Conservation (phyloP, 2,888 invertebrate species). For the Dendrolimus pini region DNA sequence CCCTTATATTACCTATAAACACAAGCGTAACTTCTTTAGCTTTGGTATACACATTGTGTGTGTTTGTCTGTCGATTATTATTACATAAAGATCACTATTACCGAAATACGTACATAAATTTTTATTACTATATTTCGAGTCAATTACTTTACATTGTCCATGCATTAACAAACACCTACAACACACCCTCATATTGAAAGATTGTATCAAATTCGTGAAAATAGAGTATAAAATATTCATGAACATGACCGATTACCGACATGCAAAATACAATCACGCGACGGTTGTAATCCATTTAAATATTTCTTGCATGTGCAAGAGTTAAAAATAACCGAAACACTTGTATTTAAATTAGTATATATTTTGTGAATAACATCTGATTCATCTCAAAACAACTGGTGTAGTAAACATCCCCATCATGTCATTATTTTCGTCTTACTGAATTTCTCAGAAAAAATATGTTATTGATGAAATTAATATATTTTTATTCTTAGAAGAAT, state of each 20-base stretch:
- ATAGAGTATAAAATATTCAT: slow-evolving; percentile 10
- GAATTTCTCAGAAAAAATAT: no score
- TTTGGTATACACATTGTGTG: no score
- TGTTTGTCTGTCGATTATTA: no score
- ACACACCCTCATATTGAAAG: slow-evolving; percentile 5
- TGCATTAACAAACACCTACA: neutral
- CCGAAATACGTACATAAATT: no score
- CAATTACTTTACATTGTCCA: neutral
- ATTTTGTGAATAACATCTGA: slow-evolving; percentile 9
- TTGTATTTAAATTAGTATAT: neutral
- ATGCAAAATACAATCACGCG: slow-evolving; percentile 32
- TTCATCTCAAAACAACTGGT: slow-evolving; percentile 13
- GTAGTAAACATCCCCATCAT: no score
- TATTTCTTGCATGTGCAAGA: neutral
- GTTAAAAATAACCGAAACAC: neutral
- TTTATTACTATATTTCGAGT: no score
- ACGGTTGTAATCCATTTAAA: slow-evolving; percentile 7
- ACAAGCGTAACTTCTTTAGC: no score
- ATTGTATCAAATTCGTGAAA: slow-evolving; percentile 10
- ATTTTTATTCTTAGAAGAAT: no score
- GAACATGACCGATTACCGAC: slow-evolving; percentile 16
- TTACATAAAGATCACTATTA: no score
- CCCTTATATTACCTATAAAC: no score
- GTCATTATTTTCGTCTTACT: no score
- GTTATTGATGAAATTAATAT: no score